These are phyloP conservation scores for Emydocephalus ijimae DNA, from an alignment of 2,113 vertebrate species.

Conservation along the genomic window DNA sequence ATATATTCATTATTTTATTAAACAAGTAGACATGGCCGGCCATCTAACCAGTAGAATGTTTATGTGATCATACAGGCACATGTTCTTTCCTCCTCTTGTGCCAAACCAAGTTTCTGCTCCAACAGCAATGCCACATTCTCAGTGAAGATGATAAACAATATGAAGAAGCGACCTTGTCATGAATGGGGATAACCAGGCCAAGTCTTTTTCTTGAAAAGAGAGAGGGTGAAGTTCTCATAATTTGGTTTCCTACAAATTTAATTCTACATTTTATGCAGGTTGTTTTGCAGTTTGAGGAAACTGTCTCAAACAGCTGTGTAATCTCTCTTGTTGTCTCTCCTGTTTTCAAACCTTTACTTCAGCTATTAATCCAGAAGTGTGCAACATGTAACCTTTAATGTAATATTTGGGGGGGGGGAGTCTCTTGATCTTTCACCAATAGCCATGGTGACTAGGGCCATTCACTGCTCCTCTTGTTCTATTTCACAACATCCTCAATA, in stretches of 20 bases:
- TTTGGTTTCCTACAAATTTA: background rate
- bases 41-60: background rate
- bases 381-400: background rate
- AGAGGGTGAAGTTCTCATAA: background rate
- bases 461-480: background rate
- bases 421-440: background rate
- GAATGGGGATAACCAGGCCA: background rate
- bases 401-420: background rate
- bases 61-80: background rate
- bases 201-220: background rate
- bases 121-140: background rate
- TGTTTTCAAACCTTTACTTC: background rate
- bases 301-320: background rate
- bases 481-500: background rate
- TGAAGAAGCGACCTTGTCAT: background rate
- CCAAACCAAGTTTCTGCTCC: background rate
- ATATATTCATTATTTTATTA: background rate
- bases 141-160: background rate
- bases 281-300: background rate
- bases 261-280: background rate
- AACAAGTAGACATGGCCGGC: background rate
- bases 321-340: background rate
- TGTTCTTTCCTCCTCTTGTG: background rate
- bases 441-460: background rate
- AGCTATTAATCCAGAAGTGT: background rate